phyloP scores from a whole-genome alignment of 2,797 vertebrate species.

The Steatocranus sp. region DNA sequence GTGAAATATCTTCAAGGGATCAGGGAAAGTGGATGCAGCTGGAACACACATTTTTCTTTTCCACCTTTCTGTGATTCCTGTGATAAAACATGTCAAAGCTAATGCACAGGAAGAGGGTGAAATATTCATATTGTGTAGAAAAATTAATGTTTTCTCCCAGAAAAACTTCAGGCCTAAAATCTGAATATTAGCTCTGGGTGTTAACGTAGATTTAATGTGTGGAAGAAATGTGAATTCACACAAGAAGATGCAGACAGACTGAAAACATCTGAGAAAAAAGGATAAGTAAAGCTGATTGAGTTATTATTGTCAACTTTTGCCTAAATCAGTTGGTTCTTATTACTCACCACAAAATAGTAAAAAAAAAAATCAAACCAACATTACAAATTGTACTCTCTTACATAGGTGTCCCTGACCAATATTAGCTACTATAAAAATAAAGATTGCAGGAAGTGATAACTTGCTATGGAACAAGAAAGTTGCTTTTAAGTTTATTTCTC shows the following conservation, averaged over 20 bases:
- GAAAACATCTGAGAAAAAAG: not conserved
- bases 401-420: not conserved
- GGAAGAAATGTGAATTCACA: not conserved
- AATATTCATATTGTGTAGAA: not conserved
- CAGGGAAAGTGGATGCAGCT: not conserved
- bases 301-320: not conserved
- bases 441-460: not conserved
- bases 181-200: not conserved
- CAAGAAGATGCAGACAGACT: not conserved
- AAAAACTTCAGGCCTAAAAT: not conserved
- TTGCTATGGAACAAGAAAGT: not conserved
- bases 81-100: not conserved
- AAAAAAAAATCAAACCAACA: not conserved
- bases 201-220: not conserved
- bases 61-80: not conserved
- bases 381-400: not conserved
- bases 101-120: not conserved
- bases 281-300: not conserved
- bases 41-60: not conserved
- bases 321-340: not conserved
- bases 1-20: slow-evolving; percentile 12
- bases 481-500: not conserved
- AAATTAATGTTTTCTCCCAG: not conserved
- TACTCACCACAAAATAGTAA: not conserved
- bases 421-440: not conserved